A percentile compares a stretch with the other conserved stretches of the same genome.
Conservation (phyloP, 1,140 invertebrate genomes). For the Saccostrea echinata region DNA sequence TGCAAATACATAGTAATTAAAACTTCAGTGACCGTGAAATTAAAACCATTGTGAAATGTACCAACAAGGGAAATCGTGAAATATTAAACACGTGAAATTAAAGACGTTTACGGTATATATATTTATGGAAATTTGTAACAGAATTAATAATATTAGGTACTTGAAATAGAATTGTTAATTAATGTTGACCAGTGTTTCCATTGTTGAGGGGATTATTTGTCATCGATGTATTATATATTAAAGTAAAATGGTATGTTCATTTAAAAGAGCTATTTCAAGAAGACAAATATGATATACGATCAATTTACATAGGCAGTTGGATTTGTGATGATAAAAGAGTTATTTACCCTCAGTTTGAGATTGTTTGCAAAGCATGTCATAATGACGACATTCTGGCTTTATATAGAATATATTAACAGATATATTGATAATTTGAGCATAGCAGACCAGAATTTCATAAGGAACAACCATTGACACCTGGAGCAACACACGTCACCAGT, state of each 20-base stretch:
- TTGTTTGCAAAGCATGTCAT: background rate
- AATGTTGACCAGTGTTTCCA: background rate
- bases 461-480: background rate
- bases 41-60: too few relatives aligned
- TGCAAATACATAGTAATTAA: too few relatives aligned
- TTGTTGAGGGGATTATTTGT: background rate
- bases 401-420: background rate
- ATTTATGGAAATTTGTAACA: too few relatives aligned
- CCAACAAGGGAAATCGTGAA: too few relatives aligned
- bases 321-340: background rate
- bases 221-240: background rate
- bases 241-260: background rate
- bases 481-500: background rate
- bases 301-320: background rate
- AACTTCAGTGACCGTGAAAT: too few relatives aligned
- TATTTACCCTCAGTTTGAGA: background rate
- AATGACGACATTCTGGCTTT: background rate
- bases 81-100: too few relatives aligned
- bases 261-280: slow-evolving; percentile 22
- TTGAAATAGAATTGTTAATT: background rate
- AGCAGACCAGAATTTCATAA: background rate
- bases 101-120: too few relatives aligned
- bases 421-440: background rate
- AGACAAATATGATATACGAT: background rate
- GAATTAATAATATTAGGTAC: background rate